Percentiles rank a stretch among this genome's conserved stretches.
Evolutionary conservation across 1,140 invertebrate genomes (phyloP).

Genomic region (Drosophila obscura): DNA sequence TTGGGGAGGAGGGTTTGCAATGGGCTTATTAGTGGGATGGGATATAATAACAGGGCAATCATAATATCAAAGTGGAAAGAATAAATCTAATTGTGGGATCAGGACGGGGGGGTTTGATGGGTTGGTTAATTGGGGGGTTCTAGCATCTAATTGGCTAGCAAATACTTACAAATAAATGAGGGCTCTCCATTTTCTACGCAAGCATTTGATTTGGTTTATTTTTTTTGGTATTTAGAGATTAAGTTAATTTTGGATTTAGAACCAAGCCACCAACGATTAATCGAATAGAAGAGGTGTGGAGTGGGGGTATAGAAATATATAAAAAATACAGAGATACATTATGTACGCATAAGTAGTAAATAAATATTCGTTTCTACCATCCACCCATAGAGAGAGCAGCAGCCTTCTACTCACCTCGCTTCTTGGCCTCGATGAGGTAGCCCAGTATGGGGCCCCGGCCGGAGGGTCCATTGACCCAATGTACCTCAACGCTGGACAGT

Average conservation of each 20-base stretch:
- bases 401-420: conserved; percentile 88
- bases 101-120: neutral
- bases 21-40: neutral
- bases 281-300: conserved; percentile 7
- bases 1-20: neutral
- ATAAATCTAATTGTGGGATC: neutral
- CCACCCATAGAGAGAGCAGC: neutral
- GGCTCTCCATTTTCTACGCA: conserved; percentile 82
- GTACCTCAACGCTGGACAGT: conserved; percentile 92
- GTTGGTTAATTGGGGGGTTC: conserved; percentile 6
- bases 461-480: conserved; percentile 94
- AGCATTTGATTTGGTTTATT: conserved; percentile 46
- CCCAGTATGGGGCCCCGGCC: conserved; percentile 94
- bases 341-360: conserved; percentile 1
- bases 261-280: conserved; percentile 62
- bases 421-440: conserved; percentile 95
- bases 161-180: conserved; percentile 82
- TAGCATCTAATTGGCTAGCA: conserved; percentile 2
- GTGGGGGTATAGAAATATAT: conserved; percentile 9
- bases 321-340: conserved; percentile 10
- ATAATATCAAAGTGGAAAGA: neutral
- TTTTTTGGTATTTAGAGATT: conserved; percentile 27
- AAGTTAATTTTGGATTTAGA: conserved; percentile 23
- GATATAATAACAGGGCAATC: no score
- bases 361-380: no score